These are phyloP conservation scores for Myotis pilosus DNA, from an alignment of 2,797 vertebrate genomes.

Conservation along the genomic window DNA sequence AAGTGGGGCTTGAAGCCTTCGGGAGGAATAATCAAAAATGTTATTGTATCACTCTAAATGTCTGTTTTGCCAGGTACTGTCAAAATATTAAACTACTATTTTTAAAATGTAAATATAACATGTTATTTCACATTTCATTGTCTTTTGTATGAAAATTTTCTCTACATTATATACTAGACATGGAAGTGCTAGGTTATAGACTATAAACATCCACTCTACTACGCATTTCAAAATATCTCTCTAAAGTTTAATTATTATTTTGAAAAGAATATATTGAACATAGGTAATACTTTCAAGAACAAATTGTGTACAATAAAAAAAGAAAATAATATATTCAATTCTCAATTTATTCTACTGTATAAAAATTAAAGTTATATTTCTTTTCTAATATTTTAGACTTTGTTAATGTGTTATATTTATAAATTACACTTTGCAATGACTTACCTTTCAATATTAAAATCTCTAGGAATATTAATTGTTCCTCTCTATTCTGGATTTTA, in stretches of 20 bases:
- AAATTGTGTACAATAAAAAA: too few relatives aligned
- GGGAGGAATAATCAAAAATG: neutral
- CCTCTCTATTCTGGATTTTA: neutral
- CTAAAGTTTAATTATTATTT: neutral
- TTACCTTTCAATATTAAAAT: neutral
- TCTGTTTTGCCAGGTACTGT: neutral
- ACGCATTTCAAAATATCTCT: neutral
- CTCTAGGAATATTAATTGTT: neutral
- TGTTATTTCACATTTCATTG: neutral
- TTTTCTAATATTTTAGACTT: neutral
- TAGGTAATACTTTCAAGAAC: too few relatives aligned
- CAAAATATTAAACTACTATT: neutral
- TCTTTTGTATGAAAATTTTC: neutral
- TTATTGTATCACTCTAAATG: neutral
- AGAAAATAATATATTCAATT: neutral
- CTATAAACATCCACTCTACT: neutral
- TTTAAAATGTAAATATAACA: neutral
- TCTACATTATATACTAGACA: neutral
- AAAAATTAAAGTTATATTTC: neutral
- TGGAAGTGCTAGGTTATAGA: neutral
- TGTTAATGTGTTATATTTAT: neutral
- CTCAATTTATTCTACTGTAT: neutral
- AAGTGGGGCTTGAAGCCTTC: neutral
- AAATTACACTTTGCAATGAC: neutral
- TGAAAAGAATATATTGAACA: neutral